Percentiles rank a stretch among this genome's conserved stretches.
phyloP scores from a whole-genome alignment of 2,888 invertebrate species.

The Patella ulyssiponensis region DNA sequence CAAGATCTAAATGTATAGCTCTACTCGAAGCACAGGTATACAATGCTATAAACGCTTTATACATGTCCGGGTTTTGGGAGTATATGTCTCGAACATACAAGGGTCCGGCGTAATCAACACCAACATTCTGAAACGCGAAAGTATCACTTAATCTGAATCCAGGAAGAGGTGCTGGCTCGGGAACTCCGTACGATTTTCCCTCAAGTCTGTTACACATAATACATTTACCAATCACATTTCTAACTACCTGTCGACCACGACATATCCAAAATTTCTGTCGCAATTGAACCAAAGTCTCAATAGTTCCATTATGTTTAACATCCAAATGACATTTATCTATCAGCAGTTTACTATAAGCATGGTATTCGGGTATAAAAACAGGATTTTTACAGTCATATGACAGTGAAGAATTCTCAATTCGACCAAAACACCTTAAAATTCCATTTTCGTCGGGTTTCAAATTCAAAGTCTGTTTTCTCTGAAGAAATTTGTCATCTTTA shows the following conservation, averaged over 20 bases:
- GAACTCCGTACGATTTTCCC: not conserved
- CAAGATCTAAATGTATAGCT: not conserved
- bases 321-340: not conserved
- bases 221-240: not conserved
- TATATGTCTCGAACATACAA: not conserved
- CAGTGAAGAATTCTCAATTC: not conserved
- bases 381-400: not conserved
- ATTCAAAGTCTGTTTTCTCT: not conserved
- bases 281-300: not conserved
- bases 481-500: not conserved
- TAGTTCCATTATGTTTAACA: not conserved
- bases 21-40: conserved; percentile 6
- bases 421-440: not conserved
- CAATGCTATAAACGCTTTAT: conserved; percentile 2
- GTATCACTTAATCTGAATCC: conserved; percentile 1
- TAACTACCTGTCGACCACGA: not conserved
- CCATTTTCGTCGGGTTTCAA: not conserved
- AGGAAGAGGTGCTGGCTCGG: not conserved
- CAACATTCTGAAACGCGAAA: not conserved
- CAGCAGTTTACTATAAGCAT: not conserved
- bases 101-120: conserved; percentile 3
- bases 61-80: not conserved
- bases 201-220: not conserved
- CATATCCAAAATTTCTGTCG: not conserved
- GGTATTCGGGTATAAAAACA: not conserved